Evolutionary conservation across 2,797 vertebrate genomes (phyloP).

Genomic region (Margarornis squamiger): DNA sequence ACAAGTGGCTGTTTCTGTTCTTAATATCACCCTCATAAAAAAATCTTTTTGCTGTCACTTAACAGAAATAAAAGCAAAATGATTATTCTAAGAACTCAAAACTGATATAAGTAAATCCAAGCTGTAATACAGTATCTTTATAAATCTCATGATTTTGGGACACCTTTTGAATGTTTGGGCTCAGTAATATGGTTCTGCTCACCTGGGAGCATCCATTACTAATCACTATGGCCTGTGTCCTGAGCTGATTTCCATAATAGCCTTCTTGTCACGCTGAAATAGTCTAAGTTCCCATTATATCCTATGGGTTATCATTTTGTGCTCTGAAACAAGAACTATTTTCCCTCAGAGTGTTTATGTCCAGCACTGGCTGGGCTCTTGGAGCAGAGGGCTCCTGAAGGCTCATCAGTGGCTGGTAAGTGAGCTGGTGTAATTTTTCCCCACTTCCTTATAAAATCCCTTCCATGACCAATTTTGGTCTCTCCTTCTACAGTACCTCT

Average conservation of each 20-base stretch:
- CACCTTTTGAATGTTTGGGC: background rate
- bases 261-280: background rate
- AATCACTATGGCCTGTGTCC: background rate
- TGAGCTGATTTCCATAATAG: background rate
- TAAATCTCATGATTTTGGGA: background rate
- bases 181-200: background rate
- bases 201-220: background rate
- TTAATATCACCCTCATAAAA: background rate
- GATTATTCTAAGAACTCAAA: background rate
- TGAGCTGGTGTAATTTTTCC: accelerated
- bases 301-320: background rate
- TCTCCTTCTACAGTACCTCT: background rate
- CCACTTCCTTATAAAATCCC: background rate
- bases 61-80: background rate
- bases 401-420: background rate
- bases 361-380: background rate
- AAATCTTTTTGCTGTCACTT: background rate
- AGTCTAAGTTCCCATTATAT: background rate
- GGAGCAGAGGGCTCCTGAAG: background rate
- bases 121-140: background rate
- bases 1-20: background rate
- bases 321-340: background rate
- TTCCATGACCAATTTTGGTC: background rate
- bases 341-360: background rate
- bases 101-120: background rate